Evolutionary conservation across 2,113 vertebrate genomes (phyloP), one percentile per base, ranked within the genome.

Genomic region (Anguilla rostrata): DNA sequence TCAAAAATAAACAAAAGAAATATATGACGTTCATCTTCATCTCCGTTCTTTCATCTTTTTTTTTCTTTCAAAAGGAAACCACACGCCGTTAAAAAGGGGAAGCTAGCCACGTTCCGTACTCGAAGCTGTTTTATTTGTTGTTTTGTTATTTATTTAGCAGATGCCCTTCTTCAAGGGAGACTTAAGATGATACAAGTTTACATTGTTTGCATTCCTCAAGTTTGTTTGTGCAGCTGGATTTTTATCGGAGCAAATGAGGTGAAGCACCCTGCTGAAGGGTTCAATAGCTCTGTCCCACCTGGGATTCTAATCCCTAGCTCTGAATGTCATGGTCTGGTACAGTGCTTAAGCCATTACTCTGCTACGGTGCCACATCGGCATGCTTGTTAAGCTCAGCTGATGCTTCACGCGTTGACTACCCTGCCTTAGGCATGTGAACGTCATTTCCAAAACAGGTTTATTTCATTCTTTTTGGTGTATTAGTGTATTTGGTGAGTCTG

Each of bases 211-310:
- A 75, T 75, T 75, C 71, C n/a, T 29, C 12, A n/a, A 29, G 26
- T 34, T 7, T 75, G 34, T 75, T 75, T 75, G 26, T 75, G 12
- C 71, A 75, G 71, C 71, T 75, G 53, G 53, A 53, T 60, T 60
- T 39, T 71, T 40, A 75, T 75, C n/a, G n/a, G 71, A 75, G 71
- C 71, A 75, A 75, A 75, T 34, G 71, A 75, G 71, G 71, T 75
- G 71, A 75, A 34, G 71, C n/a, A 75, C n/a, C 71, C 71, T 26
- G n/a, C 71, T 75, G 26, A 75, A 34, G 71, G 71, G 71, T 75
- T 75, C 71, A 75, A 34, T 34, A 75, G 71, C 71, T 29, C 22
- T 75, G 71, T 26, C n/a, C n/a, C 71, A 34, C 71, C 71, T 75
- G 71, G 71, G 71, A 75, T 75, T 75, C 7, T 75, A 75, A 75